phyloP scores from a whole-genome alignment of 1,140 invertebrate genomes.

The Varroa destructor region DNA sequence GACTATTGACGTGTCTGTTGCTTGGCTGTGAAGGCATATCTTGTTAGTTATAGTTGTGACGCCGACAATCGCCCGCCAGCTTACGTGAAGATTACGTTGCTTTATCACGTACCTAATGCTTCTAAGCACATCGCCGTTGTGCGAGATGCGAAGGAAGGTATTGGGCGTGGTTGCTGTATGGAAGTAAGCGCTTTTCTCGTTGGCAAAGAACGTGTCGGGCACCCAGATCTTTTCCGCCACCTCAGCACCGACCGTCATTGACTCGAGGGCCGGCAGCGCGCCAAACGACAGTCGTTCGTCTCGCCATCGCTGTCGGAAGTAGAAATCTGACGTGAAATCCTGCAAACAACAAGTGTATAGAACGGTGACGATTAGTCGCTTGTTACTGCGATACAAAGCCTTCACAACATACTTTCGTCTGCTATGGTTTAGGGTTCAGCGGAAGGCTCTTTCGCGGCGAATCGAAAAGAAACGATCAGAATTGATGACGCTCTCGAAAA shows the following conservation, averaged over 20 bases:
- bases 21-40: no score
- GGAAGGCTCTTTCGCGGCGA: no score
- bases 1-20: no score
- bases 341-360: slow-evolving; percentile 35
- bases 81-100: no score
- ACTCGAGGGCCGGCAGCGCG: slow-evolving; percentile 30
- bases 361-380: no score
- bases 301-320: slow-evolving; percentile 47
- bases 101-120: slow-evolving; percentile 41
- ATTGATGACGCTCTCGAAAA: no score
- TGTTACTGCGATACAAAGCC: no score
- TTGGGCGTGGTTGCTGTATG: slow-evolving; percentile 92
- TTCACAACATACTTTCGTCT: no score
- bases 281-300: slow-evolving; percentile 38
- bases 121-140: slow-evolving; percentile 68
- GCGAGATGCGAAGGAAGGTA: slow-evolving; percentile 86
- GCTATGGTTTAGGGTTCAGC: no score
- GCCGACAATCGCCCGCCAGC: no score
- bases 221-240: slow-evolving; percentile 50
- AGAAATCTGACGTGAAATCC: slow-evolving; percentile 51
- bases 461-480: no score
- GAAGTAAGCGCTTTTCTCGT: slow-evolving; percentile 95
- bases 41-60: no score
- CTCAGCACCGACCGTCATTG: slow-evolving; percentile 34
- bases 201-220: slow-evolving; percentile 90